These are phyloP conservation scores for Oopsacas minuta DNA, from an alignment of 37 sponge, comb jelly and placozoan genomes.

Conservation along the genomic window DNA sequence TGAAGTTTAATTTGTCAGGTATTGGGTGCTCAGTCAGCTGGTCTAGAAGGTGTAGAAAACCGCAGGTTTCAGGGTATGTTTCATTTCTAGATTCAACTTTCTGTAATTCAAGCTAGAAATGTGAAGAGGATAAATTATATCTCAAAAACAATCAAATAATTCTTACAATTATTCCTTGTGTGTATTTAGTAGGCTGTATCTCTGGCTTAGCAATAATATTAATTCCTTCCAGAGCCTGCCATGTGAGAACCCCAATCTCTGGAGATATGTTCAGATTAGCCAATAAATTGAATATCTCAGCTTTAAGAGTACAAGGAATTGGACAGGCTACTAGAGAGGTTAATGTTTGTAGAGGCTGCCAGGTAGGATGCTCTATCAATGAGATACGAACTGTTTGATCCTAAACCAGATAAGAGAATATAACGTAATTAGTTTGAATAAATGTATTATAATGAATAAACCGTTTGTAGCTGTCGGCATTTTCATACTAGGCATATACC, in stretches of 20 bases:
- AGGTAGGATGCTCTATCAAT: slow-evolving; percentile 66
- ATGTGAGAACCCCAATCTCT: slow-evolving; percentile 63
- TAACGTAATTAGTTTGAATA: too few species aligned
- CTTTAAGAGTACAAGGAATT: slow-evolving; percentile 69
- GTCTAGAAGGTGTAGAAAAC: slow-evolving; percentile 70
- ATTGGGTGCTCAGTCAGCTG: slow-evolving; percentile 52
- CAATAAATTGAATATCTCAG: slow-evolving; percentile 56
- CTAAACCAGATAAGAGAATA: slow-evolving; percentile 25
- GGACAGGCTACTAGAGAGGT: slow-evolving; percentile 79
- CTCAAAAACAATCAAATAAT: not conserved
- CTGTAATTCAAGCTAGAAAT: slow-evolving; percentile 76
- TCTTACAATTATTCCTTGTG: not conserved
- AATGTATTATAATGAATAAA: too few species aligned
- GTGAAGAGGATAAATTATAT: not conserved
- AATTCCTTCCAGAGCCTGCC: slow-evolving; percentile 53
- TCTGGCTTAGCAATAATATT: slow-evolving; percentile 14
- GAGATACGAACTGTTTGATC: slow-evolving; percentile 67
- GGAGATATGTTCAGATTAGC: slow-evolving; percentile 67
- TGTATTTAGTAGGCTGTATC: not conserved
- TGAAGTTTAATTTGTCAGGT: slow-evolving; percentile 67
- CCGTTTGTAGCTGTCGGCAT: too few species aligned
- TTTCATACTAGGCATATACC: too few species aligned
- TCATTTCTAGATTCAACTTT: slow-evolving; percentile 82
- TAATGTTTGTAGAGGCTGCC: slow-evolving; percentile 56
- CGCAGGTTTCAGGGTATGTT: slow-evolving; percentile 80